These are phyloP conservation scores for Loriculus beryllinus DNA, from an alignment of 2,797 vertebrate genomes.

Conservation along the genomic window DNA sequence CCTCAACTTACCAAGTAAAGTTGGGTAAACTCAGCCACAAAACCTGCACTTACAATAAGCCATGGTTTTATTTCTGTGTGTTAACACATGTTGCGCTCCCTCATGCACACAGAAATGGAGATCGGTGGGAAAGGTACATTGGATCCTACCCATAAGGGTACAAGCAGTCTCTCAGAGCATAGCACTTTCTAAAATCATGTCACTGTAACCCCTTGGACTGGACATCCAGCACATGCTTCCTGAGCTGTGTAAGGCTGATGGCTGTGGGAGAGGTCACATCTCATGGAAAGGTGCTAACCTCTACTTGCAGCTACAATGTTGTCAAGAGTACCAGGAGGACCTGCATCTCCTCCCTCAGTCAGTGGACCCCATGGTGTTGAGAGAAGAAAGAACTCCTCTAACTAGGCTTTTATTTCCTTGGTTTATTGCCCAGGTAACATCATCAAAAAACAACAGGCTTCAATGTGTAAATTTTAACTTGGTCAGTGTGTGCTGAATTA, in stretches of 20 bases:
- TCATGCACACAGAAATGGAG: background rate
- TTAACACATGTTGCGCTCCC: background rate
- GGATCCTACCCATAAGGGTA: background rate
- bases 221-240: background rate
- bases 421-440: background rate
- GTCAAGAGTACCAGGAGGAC: background rate
- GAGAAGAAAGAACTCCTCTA: background rate
- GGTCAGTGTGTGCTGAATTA: background rate
- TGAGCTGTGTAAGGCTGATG: background rate
- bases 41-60: background rate
- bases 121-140: background rate
- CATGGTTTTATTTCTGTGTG: background rate
- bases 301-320: background rate
- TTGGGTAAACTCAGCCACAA: background rate
- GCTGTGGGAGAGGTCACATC: background rate
- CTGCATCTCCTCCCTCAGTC: rapidly evolving
- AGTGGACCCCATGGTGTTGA: background rate
- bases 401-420: background rate
- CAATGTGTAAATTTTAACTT: constrained; percentile 12
- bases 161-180: rapidly evolving
- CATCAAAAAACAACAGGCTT: background rate
- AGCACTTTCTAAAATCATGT: background rate
- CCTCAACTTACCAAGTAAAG: background rate
- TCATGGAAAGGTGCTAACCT: background rate
- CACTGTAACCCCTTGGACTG: background rate